Evolutionary conservation across 2,888 invertebrate genomes (phyloP).

Genomic region (Ptychoptera albimana): DNA sequence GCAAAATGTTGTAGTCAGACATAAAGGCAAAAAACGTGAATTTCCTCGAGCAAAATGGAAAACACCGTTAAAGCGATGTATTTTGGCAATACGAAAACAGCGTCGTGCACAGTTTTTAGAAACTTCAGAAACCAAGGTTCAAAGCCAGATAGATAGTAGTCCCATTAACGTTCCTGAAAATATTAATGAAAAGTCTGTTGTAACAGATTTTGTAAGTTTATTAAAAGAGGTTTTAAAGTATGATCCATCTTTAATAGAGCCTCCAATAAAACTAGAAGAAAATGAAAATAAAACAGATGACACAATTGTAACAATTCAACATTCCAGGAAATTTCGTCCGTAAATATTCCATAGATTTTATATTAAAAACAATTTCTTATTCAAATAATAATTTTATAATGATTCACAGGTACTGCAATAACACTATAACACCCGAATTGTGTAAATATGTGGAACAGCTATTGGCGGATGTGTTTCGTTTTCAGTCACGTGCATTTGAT

Average conservation of each 20-base stretch:
- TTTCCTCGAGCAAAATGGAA: background rate
- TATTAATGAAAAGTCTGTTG: no score
- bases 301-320: constrained; percentile 3
- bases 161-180: no score
- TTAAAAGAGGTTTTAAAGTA: no score
- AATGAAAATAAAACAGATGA: no score
- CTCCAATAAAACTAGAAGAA: no score
- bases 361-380: no score
- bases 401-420: constrained; percentile 37
- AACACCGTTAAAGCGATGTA: background rate
- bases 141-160: no score
- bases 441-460: constrained; percentile 32
- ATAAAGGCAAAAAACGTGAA: constrained; percentile 2
- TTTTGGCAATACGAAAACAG: background rate
- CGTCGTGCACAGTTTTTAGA: background rate
- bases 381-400: no score
- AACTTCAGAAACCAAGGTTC: no score
- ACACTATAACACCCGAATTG: constrained; percentile 38
- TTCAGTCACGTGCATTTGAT: constrained; percentile 42
- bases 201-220: no score
- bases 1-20: background rate
- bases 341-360: constrained; percentile 9
- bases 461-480: constrained; percentile 37
- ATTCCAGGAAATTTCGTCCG: constrained; percentile 23
- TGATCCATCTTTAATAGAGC: no score